Base-by-base conservation (phyloP, 2,113 vertebrate species). In the Chaetorhynchus papuensis region DNA sequence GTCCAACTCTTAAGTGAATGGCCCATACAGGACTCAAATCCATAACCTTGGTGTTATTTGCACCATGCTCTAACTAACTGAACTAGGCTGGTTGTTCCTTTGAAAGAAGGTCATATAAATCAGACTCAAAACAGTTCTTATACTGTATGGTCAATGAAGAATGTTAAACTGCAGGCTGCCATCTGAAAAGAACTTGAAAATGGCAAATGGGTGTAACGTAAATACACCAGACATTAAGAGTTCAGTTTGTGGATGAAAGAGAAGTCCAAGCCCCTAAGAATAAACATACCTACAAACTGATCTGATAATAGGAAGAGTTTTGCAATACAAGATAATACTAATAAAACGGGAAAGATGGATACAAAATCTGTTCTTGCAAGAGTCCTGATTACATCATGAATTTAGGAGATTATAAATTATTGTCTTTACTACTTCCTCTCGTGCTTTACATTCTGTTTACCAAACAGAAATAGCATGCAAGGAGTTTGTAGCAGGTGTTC, bases 251-350 rank as follows among this genome's bases (percentile, higher is more conserved):
- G 31, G 60, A 86, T 75, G 68, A 84, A 92, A 90, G 90, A 90
- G 39, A 76, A 94, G 39, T 61, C 57, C 57, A 79, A 90, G 8
- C 27, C 71, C 61, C 60, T 54, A 88, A 50, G 52, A 96, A 91
- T 80, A 97, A 95, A 96, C 85, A 94, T 59, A 97, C 79, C 87
- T 90, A 96, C 39, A 91, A 95, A 94, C 74, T 90, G 71, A 90
- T 88, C 81, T 33, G 8, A 82, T 79, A 93, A 90, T 78, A 87
- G 50, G 81, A 89, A 80, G 41, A 61, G 85, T 90, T 93, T 91
- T 93, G 92, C 87, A 94, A 93, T 37, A 42, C 37, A 63, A 91
- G 82, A 70, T 85, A 87, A 68, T 70, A 85, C 63, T 77, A 95
- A 87, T 89, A 94, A 89, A 96, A 70, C 93, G 89, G 93, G 93